phyloP scores from a whole-genome alignment of 2,113 vertebrate genomes.

The Carassius gibelio region DNA sequence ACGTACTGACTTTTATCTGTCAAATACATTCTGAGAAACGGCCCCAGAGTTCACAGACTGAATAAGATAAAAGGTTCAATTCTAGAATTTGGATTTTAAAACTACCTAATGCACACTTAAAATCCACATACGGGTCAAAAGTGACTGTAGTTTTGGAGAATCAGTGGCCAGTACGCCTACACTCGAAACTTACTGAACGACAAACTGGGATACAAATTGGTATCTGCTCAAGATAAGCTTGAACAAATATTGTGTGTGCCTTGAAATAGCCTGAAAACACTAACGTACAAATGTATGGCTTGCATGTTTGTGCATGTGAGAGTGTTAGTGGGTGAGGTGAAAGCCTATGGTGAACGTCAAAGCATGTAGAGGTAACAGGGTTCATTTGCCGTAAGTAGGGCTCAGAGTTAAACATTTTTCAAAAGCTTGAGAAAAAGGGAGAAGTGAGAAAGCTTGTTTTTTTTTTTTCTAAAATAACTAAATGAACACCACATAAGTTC shows the following conservation, averaged over 20 bases:
- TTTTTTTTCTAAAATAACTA: background rate
- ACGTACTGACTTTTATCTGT: background rate
- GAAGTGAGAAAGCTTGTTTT: background rate
- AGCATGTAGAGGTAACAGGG: slow-evolving; percentile 52
- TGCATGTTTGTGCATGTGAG: slow-evolving; percentile 16
- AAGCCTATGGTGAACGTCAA: slow-evolving; percentile 64
- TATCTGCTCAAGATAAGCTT: slow-evolving; percentile 36
- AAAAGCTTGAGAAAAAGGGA: background rate
- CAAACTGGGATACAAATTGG: background rate
- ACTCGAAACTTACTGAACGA: slow-evolving; percentile 9
- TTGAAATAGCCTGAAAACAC: slow-evolving; percentile 20
- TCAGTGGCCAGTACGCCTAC: background rate
- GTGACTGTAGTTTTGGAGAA: slow-evolving; percentile 36
- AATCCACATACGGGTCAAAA: slow-evolving; percentile 11
- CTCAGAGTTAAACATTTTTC: slow-evolving; percentile 51
- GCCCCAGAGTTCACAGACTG: background rate
- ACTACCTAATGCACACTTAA: background rate
- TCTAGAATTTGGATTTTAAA: background rate
- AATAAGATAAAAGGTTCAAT: background rate
- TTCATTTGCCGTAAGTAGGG: slow-evolving; percentile 48
- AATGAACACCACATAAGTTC: background rate
- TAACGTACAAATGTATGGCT: slow-evolving; percentile 2
- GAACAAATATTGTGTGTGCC: slow-evolving; percentile 20
- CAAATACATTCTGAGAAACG: background rate
- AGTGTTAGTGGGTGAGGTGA: slow-evolving; percentile 11